Conservation (phyloP, 1,140 invertebrate genomes). For the Dendroctonus valens region DNA sequence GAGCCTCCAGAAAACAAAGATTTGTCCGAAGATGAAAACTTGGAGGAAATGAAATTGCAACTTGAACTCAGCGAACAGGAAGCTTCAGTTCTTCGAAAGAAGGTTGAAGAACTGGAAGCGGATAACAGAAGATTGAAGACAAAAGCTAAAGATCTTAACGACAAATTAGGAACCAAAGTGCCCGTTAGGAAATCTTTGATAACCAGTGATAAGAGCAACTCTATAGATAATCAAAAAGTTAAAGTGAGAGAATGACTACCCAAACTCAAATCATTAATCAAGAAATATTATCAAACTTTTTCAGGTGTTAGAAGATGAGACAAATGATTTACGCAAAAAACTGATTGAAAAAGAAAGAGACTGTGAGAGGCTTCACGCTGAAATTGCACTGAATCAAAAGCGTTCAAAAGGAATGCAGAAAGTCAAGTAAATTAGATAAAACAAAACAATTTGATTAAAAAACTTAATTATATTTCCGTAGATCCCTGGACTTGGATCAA, state of each 20-base stretch:
- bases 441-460: too few relatives aligned
- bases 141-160: constrained; percentile 74
- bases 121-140: constrained; percentile 73
- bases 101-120: constrained; percentile 80
- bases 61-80: constrained; percentile 89
- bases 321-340: constrained; percentile 69
- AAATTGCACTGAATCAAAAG: constrained; percentile 63
- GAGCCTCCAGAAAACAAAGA: constrained; percentile 68
- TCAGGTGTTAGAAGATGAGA: constrained; percentile 66
- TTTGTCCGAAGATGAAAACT: constrained; percentile 73
- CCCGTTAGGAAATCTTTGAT: constrained; percentile 48
- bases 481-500: constrained; percentile 61
- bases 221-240: constrained; percentile 65
- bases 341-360: constrained; percentile 81
- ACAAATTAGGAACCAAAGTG: constrained; percentile 58
- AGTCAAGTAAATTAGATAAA: constrained; percentile 55
- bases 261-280: neutral
- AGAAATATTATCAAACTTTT: constrained; percentile 7
- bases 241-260: constrained; percentile 51
- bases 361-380: constrained; percentile 70
- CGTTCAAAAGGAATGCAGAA: constrained; percentile 61
- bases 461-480: constrained; percentile 41
- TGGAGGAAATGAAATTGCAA: constrained; percentile 72
- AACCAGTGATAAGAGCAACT: constrained; percentile 44
- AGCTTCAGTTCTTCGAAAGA: constrained; percentile 73